These are phyloP conservation scores for Centropus bengalensis DNA, from an alignment of 2,113 vertebrate genomes.

Conservation along the genomic window DNA sequence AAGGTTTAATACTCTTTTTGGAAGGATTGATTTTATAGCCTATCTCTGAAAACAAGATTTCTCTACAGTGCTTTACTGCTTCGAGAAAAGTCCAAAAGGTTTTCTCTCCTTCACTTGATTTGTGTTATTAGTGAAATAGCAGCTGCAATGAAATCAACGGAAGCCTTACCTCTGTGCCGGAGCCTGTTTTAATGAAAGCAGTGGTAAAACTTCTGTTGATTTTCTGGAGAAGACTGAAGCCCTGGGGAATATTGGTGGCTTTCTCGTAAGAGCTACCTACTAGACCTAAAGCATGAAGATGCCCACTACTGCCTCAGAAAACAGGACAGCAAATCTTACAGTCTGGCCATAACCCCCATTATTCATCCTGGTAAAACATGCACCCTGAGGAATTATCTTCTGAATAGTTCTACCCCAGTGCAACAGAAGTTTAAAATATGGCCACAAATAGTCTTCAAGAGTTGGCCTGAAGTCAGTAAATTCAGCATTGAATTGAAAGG, in stretches of 20 bases:
- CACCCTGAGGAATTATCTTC: neutral
- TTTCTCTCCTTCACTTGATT: neutral
- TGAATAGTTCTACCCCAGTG: neutral
- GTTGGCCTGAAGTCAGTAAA: neutral
- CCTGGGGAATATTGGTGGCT: neutral
- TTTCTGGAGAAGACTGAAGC: neutral
- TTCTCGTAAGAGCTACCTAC: neutral
- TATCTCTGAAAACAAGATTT: neutral
- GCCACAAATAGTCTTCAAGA: neutral
- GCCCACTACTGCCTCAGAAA: neutral
- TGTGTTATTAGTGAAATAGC: neutral
- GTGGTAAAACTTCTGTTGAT: neutral
- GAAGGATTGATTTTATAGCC: neutral
- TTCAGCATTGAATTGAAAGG: neutral
- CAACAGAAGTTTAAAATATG: neutral
- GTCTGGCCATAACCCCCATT: neutral
- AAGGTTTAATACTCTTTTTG: neutral
- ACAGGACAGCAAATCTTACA: neutral
- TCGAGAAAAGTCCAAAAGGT: neutral
- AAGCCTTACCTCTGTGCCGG: neutral
- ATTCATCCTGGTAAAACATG: neutral
- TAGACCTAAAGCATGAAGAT: neutral
- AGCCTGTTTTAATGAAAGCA: neutral
- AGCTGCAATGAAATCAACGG: neutral
- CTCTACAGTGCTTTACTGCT: neutral